Conservation (phyloP, 2,888 invertebrate genomes). For the Chloromyia formosa region DNA sequence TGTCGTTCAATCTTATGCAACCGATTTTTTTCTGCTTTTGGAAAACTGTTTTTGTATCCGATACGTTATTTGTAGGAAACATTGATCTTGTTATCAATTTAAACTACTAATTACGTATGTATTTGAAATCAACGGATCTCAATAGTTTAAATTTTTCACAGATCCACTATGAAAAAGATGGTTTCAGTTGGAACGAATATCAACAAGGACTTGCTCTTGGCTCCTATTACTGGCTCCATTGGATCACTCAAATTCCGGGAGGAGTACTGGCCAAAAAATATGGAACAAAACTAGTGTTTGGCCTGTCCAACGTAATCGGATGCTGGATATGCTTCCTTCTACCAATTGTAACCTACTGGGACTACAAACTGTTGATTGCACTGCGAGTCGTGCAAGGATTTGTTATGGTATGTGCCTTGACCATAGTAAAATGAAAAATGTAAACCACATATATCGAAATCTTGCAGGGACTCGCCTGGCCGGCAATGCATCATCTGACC, state of each 20-base stretch:
- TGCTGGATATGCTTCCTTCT: conserved; percentile 73
- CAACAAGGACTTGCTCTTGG: conserved; percentile 72
- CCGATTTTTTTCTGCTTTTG: too few species aligned
- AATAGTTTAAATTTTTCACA: conserved; percentile 45
- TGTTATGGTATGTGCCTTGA: conserved; percentile 69
- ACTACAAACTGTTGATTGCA: conserved; percentile 67
- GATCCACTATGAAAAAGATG: conserved; percentile 56
- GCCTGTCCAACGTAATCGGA: conserved; percentile 71
- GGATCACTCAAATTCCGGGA: conserved; percentile 76
- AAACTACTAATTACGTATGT: too few species aligned
- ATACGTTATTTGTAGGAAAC: too few species aligned
- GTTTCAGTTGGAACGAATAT: conserved; percentile 72
- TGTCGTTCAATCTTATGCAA: too few species aligned
- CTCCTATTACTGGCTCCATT: conserved; percentile 78
- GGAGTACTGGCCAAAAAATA: conserved; percentile 74
- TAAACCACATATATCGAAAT: too few species aligned
- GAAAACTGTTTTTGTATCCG: too few species aligned
- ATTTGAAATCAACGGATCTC: not conserved
- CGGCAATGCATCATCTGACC: conserved; percentile 81
- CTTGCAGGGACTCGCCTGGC: conserved; percentile 73
- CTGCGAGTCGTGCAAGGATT: conserved; percentile 75
- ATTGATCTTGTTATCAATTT: too few species aligned
- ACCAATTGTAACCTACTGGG: conserved; percentile 71
- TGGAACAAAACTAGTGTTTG: conserved; percentile 78
- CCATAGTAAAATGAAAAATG: too few species aligned